Base-by-base conservation (phyloP, 2,113 vertebrate species). In the Manacus vitellinus region DNA sequence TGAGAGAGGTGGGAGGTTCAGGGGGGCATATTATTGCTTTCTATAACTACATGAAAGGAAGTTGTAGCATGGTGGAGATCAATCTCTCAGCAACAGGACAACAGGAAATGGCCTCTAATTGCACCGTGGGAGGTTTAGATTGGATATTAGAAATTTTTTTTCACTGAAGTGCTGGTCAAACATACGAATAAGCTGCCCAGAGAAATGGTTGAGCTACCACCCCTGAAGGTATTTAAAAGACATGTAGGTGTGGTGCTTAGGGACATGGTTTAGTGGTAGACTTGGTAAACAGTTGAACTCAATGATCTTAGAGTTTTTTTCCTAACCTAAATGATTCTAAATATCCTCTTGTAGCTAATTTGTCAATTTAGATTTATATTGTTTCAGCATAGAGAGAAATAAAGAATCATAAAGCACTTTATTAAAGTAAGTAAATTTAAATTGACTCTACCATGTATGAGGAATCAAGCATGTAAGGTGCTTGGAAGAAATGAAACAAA, bases 351-450 rank as follows among this genome's bases (percentile, higher is more conserved):
- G 41, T 66, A 79, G 77, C 67, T 96, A 89, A 95, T 96, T 97
- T 20, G 28, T 86, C 81, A 84, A 62, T 94, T 97, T 95, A 89
- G 63, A 22, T 68, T 72, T 71, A 73, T 67, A 31, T 28, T 51
- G 4, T 89, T 51, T 94, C 43, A 70, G 8, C 21, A n/a, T 33
- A 76, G 72, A 94, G 54, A 93, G 71, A 92, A 92, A 94, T 52
- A 88, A 94, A 94, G 39, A 94, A 80, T 44, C 41, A 73, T 8
- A 11, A 88, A 47, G 7, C 22, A 75, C 37, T 83, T 37, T 56
- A 51, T 54, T 71, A 58, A 23, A 85, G 28, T 92, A 97, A 94
- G 58, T 81, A 87, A 91, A 94, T 95, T 91, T 85, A 84, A 97
- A 91, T 72, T 82, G 25, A 2, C 43, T 79, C 7, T 67, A 14